Evolutionary conservation across 2,113 vertebrate genomes (phyloP), one percentile per base, ranked within the genome.

Genomic region (Macrotus californicus): DNA sequence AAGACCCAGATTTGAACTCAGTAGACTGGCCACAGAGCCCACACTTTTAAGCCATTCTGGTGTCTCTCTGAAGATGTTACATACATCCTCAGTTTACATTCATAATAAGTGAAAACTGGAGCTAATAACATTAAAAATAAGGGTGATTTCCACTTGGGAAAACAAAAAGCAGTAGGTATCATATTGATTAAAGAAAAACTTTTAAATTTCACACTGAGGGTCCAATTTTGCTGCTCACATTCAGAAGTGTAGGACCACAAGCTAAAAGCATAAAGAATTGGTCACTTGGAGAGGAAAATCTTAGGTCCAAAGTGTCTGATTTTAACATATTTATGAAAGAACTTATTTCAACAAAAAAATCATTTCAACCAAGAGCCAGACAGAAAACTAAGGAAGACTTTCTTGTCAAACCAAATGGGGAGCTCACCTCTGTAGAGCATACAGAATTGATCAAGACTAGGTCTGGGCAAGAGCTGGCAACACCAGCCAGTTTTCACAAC

Each of bases 401-500:
- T 85, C 54, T 88, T 89, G 46, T 91, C 56, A 48, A 64, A 72
- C 15, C 64, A 56, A 72, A n/a, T 64, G 11, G 61, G 80, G 43
- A 12, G 5, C 29, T 80, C 1, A 5, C 67, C 48, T 34, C 16
- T 9, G 31, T 9, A 2, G 48, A 9, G 8, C n/a, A 26, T 5
- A 39, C 0, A 59, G 48, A 75, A 13, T 43, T 73, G 2, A 56
- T 64, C 11, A 67, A 72, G 72, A 64, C 31, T 0, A 70, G 14
- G 34, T 39, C 76, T 5, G 11, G 70, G 46, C 59, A 43, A 93
- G 29, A 83, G 26, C 50, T 31, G 29, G 66, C 76, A 94, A 94
- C 6, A 82, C 54, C 22, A 24, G 34, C 83, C 75, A 77, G 70
- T 84, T 94, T 95, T 95, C 87, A 91, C 85, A 93, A 96, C 96